Evolutionary conservation across 1,140 invertebrate species (phyloP).

Genomic region (Drosophila kikkawai): DNA sequence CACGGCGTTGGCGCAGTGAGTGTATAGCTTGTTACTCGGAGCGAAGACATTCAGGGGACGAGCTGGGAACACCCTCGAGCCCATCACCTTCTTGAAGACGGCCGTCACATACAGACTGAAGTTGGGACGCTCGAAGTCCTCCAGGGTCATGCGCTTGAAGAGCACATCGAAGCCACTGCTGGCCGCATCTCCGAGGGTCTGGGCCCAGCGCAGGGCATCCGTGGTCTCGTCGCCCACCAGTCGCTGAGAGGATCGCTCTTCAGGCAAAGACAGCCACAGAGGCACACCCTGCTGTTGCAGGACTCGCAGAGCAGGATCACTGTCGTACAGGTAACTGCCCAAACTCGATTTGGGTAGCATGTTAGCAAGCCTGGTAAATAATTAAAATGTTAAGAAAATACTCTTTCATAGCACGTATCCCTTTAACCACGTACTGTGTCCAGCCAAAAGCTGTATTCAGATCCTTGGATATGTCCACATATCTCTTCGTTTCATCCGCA

Average conservation of each 20-base stretch:
- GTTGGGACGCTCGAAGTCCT: conserved; percentile 69
- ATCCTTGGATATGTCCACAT: conserved; percentile 77
- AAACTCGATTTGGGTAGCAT: conserved; percentile 63
- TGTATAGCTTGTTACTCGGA: conserved; percentile 74
- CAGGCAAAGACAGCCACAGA: conserved; percentile 73
- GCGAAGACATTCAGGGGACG: conserved; percentile 63
- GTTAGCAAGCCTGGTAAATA: conserved; percentile 51
- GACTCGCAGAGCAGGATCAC: conserved; percentile 66
- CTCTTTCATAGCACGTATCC: background rate
- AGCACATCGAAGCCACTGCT: conserved; percentile 76
- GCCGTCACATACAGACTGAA: conserved; percentile 73
- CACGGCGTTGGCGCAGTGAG: conserved; percentile 77
- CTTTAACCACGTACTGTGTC: conserved; percentile 71
- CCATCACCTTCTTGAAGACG: conserved; percentile 82
- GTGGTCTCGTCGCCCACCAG: conserved; percentile 61
- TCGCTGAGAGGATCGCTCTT: conserved; percentile 43
- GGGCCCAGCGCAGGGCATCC: conserved; percentile 77
- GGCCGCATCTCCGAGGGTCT: conserved; percentile 81
- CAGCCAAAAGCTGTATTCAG: conserved; percentile 77
- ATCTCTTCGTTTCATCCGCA: conserved; percentile 71
- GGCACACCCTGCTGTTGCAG: conserved; percentile 69
- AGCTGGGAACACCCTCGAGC: conserved; percentile 75
- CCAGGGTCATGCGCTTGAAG: conserved; percentile 66
- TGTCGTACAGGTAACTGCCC: conserved; percentile 71
- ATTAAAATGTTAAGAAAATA: too few species aligned